Percentiles rank a stretch among this genome's conserved stretches.
phyloP scores from a whole-genome alignment of 2,797 vertebrate genomes.

The Paedocypris micromegethes region DNA sequence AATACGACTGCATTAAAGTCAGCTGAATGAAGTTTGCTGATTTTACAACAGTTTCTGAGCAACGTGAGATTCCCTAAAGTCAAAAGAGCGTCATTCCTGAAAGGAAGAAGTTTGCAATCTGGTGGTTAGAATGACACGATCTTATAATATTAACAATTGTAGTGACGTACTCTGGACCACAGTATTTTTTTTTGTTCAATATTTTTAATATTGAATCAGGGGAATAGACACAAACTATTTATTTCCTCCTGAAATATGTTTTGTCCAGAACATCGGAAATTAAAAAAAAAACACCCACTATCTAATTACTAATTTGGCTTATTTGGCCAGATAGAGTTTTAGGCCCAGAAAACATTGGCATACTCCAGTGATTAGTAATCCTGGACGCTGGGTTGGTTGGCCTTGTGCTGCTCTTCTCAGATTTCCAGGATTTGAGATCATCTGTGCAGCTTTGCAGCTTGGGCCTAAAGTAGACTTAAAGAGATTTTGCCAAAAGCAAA shows the following conservation, averaged over 20 bases:
- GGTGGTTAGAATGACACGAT: too few relatives aligned
- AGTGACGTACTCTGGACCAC: too few relatives aligned
- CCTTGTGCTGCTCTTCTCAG: constrained; percentile 50
- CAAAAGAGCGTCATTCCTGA: too few relatives aligned
- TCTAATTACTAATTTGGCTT: constrained; percentile 27
- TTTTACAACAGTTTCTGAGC: too few relatives aligned
- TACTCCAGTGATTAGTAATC: constrained; percentile 65
- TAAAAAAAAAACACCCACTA: constrained; percentile 14
- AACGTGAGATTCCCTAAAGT: too few relatives aligned
- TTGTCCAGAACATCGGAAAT: constrained; percentile 10
- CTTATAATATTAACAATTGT: too few relatives aligned
- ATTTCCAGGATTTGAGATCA: constrained; percentile 63
- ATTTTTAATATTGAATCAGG: too few relatives aligned
- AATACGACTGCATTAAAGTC: neutral
- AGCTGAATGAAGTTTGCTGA: neutral
- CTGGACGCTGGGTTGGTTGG: constrained; percentile 55
- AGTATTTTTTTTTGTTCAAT: too few relatives aligned
- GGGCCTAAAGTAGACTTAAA: constrained; percentile 40
- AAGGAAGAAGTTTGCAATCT: too few relatives aligned
- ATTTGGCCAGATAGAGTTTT: constrained; percentile 36
- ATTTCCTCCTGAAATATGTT: neutral
- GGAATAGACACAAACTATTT: too few relatives aligned
- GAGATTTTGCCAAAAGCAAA: constrained; percentile 34
- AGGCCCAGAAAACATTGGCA: constrained; percentile 53
- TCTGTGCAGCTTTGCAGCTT: constrained; percentile 58